phyloP scores from a whole-genome alignment of 1,140 invertebrate species.

The Drosophila kanapiae region DNA sequence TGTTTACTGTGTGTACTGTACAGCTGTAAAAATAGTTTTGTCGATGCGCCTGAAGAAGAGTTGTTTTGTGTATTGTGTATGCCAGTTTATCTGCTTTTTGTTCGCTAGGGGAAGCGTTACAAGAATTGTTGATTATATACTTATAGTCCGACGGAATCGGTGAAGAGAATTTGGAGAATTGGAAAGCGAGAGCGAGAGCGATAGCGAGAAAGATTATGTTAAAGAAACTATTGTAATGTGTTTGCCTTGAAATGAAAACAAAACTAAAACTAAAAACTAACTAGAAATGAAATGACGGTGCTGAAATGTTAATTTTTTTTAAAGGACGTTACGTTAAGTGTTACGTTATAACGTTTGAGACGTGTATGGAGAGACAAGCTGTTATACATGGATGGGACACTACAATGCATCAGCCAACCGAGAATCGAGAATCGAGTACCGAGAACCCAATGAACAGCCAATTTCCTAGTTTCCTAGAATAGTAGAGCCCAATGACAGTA shows the following conservation, averaged over 20 bases:
- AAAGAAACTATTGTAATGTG: conserved; percentile 69
- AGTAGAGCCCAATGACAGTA: conserved; percentile 17
- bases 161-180: conserved; percentile 2
- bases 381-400: conserved; percentile 63
- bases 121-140: conserved; percentile 59
- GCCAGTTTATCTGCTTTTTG: conserved; percentile 30
- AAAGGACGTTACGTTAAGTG: conserved; percentile 66
- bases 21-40: conserved; percentile 69
- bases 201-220: conserved; percentile 34
- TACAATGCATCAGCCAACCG: conserved; percentile 33
- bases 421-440: background rate
- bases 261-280: conserved; percentile 39
- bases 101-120: conserved; percentile 36
- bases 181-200: conserved; percentile 7
- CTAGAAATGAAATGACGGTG: conserved; percentile 75
- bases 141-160: conserved; percentile 16
- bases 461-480: conserved; percentile 26
- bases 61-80: conserved; percentile 36
- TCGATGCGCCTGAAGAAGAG: conserved; percentile 30
- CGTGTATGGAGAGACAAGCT: conserved; percentile 60
- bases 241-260: conserved; percentile 83
- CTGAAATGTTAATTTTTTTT: conserved; percentile 85
- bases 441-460: conserved; percentile 14
- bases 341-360: conserved; percentile 58
- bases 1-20: conserved; percentile 61